These are phyloP conservation scores for Australoheros scitulus DNA, from an alignment of 2,113 vertebrate species.

Conservation along the genomic window DNA sequence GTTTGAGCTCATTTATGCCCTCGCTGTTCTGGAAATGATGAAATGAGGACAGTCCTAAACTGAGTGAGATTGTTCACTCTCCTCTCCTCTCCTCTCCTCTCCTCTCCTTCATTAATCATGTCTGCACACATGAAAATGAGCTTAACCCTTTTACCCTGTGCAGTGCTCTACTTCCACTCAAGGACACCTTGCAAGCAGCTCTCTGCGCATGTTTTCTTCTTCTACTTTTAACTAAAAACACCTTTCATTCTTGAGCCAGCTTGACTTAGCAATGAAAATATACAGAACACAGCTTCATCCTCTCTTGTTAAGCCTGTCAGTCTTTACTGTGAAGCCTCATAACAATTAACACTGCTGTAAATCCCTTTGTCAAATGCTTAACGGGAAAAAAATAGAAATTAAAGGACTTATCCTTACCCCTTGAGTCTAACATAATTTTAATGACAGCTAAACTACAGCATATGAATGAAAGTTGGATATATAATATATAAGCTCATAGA, in stretches of 20 bases:
- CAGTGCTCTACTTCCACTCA: conserved; percentile 62
- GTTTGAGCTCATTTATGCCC: too few species aligned
- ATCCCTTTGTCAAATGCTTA: conserved; percentile 56
- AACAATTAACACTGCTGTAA: conserved; percentile 61
- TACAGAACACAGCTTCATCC: conserved; percentile 24
- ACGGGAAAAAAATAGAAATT: conserved; percentile 20
- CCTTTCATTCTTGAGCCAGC: conserved; percentile 31
- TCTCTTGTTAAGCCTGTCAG: conserved; percentile 42
- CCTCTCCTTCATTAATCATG: conserved; percentile 65
- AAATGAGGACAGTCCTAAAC: conserved; percentile 55
- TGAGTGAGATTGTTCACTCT: conserved; percentile 18
- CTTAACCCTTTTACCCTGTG: conserved; percentile 51
- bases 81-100: background rate
- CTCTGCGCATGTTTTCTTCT: conserved; percentile 17
- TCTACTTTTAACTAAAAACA: conserved; percentile 39
- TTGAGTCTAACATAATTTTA: conserved; percentile 49
- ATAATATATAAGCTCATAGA: conserved; percentile 13
- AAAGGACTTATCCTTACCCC: conserved; percentile 44
- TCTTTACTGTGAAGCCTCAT: conserved; percentile 33
- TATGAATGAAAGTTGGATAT: conserved; percentile 15
- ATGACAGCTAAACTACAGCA: conserved; percentile 36
- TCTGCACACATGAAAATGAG: conserved; percentile 62
- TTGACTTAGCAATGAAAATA: conserved; percentile 27
- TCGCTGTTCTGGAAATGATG: too few species aligned
- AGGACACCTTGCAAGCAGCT: conserved; percentile 59